Percentiles rank a stretch among this genome's conserved stretches.
Conservation (phyloP, 1,140 invertebrate genomes). For the Pantala flavescens region DNA sequence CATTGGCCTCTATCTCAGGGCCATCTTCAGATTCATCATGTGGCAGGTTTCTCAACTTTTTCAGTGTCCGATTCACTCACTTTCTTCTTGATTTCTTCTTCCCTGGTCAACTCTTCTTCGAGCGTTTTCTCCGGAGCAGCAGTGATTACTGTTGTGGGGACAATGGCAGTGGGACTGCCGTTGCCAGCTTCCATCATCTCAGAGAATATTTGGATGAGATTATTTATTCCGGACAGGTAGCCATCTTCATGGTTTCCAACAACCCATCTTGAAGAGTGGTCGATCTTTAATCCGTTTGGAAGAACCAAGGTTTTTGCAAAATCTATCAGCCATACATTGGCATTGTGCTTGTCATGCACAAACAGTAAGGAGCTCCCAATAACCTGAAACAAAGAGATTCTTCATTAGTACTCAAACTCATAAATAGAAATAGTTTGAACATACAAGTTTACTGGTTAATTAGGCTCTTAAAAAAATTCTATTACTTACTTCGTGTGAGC, state of each 20-base stretch:
- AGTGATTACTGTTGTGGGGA: neutral
- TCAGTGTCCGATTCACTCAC: neutral
- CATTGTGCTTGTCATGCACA: slow-evolving; percentile 80
- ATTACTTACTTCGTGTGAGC: slow-evolving; percentile 62
- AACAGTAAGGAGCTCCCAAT: slow-evolving; percentile 94
- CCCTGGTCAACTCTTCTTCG: neutral
- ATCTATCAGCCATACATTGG: slow-evolving; percentile 94
- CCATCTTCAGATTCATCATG: neutral
- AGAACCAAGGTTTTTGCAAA: slow-evolving; percentile 91
- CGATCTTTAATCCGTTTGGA: slow-evolving; percentile 60
- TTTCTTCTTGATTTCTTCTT: neutral
- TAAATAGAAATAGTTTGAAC: neutral
- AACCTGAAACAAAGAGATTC: slow-evolving; percentile 46
- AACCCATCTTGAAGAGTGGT: slow-evolving; percentile 76
- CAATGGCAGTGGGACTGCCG: neutral
- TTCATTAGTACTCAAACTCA: neutral
- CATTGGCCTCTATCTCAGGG: neutral
- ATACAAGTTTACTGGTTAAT: neutral
- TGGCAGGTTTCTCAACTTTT: neutral
- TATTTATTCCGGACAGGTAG: slow-evolving; percentile 88
- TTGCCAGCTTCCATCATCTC: slow-evolving; percentile 32
- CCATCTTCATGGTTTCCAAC: slow-evolving; percentile 99
- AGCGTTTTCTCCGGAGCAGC: neutral
- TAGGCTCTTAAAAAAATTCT: no score
- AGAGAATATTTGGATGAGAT: slow-evolving; percentile 80